Evolutionary conservation across 2,113 vertebrate genomes (phyloP), one percentile per base, ranked within the genome.

Genomic region (Hippocampus mohnikei): DNA sequence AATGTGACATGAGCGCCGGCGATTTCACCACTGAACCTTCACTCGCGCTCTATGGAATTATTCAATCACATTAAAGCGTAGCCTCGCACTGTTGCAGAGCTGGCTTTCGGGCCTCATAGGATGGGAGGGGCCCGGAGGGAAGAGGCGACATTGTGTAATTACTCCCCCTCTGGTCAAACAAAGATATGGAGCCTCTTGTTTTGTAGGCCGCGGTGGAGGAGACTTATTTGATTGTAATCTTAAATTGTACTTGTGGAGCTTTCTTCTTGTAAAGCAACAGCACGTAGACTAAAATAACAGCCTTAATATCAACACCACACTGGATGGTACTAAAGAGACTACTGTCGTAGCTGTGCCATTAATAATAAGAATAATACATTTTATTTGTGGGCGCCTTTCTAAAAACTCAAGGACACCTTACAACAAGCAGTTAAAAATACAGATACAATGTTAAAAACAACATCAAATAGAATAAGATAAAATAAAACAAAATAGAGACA

Each of bases 51-150:
- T 73, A 66, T 59, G 53, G 67, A 65, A 79, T 77, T 67, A 68
- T 50, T 74, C 70, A 82, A 41, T 83, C 74, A 68, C 69, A 65
- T 76, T 72, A 62, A 77, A 83, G 74, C 41, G 37, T 73, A 65
- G 77, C 78, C 76, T 74, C 69, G 60, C 71, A 79, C 70, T 37
- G 37, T 72, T 67, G 40, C 6, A 44, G 11, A 61, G 37, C 33
- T 27, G 46, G 20, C 60, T 71, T 12, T 33, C 25, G 29, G 48
- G 18, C 29, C 60, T 58, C 23, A 46, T 10, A 41, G 29, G 9
- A 11, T 59, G 25, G 29, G 11, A 52, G 20, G 42, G 59, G 42
- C 40, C 21, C 0, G 1, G 37, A 42, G 52, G 18, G 67, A 55
- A 67, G 4, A 0, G 27, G 6, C 3, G 23, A 41, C 46, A 67